Percentiles rank a stretch among this genome's conserved stretches.
These are phyloP conservation scores for Heptranchias perlo DNA, from an alignment of 2,113 vertebrate species.

Conservation along the genomic window DNA sequence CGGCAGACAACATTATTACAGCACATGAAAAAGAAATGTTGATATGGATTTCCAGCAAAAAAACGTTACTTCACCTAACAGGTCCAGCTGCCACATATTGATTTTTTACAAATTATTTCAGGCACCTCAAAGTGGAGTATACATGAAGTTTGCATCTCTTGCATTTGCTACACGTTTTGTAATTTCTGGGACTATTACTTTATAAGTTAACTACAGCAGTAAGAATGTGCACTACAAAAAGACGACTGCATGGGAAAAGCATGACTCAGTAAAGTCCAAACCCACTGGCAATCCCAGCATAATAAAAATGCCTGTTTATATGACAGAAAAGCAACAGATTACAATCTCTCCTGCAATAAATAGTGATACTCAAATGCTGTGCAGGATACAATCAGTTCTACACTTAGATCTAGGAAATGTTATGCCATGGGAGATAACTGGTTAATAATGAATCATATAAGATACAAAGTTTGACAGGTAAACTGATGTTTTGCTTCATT, in stretches of 20 bases:
- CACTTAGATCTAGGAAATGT: not conserved
- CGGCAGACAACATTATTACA: not conserved
- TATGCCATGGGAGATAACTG: not conserved
- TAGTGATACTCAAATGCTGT: not conserved
- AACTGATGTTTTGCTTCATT: not conserved
- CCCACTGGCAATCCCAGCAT: not conserved
- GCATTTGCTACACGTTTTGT: not conserved
- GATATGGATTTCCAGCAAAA: not conserved
- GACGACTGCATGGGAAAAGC: not conserved
- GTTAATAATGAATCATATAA: not conserved
- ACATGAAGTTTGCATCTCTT: not conserved
- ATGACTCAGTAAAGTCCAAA: not conserved
- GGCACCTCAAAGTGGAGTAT: not conserved
- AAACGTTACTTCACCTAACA: not conserved
- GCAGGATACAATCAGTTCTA: not conserved
- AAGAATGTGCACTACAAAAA: not conserved
- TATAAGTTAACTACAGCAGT: not conserved
- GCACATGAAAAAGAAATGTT: not conserved
- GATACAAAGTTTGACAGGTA: not conserved
- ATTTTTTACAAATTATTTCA: conserved; percentile 12
- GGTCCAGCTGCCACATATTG: not conserved
- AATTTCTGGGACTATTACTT: no score
- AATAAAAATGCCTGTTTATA: not conserved
- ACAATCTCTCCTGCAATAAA: not conserved
- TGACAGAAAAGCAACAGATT: not conserved